Conservation (phyloP, 2,797 vertebrate genomes). For the Chaetodon trifasciatus region DNA sequence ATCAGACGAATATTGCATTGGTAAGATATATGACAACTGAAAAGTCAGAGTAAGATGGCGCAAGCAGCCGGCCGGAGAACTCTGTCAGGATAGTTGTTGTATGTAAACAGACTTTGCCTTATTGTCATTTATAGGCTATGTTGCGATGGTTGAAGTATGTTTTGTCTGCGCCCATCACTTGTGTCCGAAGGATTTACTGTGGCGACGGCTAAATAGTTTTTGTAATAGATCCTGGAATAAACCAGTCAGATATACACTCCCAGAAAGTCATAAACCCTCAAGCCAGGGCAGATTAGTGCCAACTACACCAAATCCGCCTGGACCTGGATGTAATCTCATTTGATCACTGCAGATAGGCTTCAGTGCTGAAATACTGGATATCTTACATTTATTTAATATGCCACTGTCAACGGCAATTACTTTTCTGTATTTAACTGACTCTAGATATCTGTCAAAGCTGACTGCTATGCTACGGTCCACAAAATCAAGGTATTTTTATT, state of each 20-base stretch:
- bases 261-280: constrained; percentile 83
- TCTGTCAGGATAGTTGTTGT: constrained; percentile 4
- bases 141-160: constrained; percentile 14
- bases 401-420: constrained; percentile 13
- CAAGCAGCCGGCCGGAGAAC: constrained; percentile 31
- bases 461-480: not conserved
- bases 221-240: constrained; percentile 74
- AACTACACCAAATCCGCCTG: constrained; percentile 86
- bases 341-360: constrained; percentile 88
- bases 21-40: constrained; percentile 60
- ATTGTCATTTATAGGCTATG: not conserved
- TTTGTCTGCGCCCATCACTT: constrained; percentile 23
- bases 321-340: constrained; percentile 88
- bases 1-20: constrained; percentile 48
- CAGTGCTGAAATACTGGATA: constrained; percentile 70
- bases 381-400: constrained; percentile 67
- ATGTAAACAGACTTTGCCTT: constrained; percentile 46
- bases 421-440: constrained; percentile 22
- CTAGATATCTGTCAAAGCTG: not conserved
- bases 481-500: not conserved
- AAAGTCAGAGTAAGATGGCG: constrained; percentile 59
- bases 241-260: constrained; percentile 69
- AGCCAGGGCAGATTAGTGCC: constrained; percentile 89
- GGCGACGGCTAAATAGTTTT: constrained; percentile 68
- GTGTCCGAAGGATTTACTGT: constrained; percentile 69